Base-by-base conservation (phyloP, 2,888 invertebrate genomes). In the Serripes groenlandicus region DNA sequence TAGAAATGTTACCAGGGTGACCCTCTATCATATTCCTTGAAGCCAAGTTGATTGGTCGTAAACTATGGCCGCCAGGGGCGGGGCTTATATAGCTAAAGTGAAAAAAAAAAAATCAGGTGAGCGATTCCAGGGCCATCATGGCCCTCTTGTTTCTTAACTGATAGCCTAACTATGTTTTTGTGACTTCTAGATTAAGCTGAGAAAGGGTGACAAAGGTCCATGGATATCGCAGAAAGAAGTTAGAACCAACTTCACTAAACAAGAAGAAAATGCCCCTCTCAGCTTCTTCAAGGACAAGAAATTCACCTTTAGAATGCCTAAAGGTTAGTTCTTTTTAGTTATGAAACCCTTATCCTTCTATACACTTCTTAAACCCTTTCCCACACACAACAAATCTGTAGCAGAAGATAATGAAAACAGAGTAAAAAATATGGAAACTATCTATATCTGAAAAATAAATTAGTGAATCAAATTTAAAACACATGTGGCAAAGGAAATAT, bases 301-400 rank as follows among this genome's bases (percentile, higher is more conserved):
- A 35, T 92, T 92, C 72, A 88, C 88, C n/a, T 93, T 92, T 80
- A 84, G 89, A 56, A 85, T 93, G 34, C 93, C 93, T 1, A 89
- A 85, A 90, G 93, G 93, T 93, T 75, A 42, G 72, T n/a, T 11
- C 49, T 49, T 49, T 3, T 49, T 1, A 49, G 15, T 49, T 49
- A 15, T 49, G 7, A n/a, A n/a, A n/a, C n/a, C n/a, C n/a, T n/a
- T n/a, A n/a, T n/a, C n/a, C n/a, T n/a, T n/a, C n/a, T n/a, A n/a
- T n/a, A n/a, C n/a, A n/a, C n/a, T n/a, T n/a, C n/a, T n/a, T n/a
- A n/a, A n/a, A n/a, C n/a, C n/a, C n/a, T n/a, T n/a, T n/a, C n/a
- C n/a, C n/a, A n/a, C n/a, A n/a, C n/a, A n/a, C n/a, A n/a, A n/a
- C n/a, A n/a, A n/a, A n/a, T n/a, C n/a, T n/a, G n/a, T n/a, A n/a